Evolutionary conservation across 2,113 vertebrate species (phyloP).

Genomic region (Pterocles orientalis): DNA sequence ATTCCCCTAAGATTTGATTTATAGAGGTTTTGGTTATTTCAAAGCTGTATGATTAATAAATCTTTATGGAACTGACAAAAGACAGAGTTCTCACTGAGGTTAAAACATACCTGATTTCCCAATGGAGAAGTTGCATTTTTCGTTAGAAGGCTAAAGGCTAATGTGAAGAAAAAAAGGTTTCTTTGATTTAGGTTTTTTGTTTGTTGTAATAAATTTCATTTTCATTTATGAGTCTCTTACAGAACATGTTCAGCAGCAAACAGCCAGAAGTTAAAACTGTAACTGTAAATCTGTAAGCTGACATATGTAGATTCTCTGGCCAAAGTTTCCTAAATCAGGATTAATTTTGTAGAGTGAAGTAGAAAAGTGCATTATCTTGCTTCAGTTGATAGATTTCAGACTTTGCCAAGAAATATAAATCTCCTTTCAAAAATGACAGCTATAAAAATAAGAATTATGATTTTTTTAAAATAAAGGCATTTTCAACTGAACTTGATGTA

Average conservation of each 20-base stretch:
- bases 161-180: background rate
- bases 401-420: background rate
- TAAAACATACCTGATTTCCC: conserved; percentile 47
- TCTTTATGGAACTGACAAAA: conserved; percentile 28
- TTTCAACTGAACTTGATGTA: background rate
- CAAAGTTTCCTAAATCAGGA: background rate
- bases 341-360: conserved; percentile 9
- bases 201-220: background rate
- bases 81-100: background rate
- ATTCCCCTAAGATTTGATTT: conserved; percentile 21
- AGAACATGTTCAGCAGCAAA: background rate
- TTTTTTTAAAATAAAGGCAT: background rate
- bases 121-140: background rate
- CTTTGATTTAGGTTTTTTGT: background rate
- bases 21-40: conserved; percentile 12
- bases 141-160: background rate
- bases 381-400: background rate
- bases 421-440: background rate
- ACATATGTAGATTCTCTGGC: background rate
- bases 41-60: conserved; percentile 24
- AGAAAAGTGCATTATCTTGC: conserved; percentile 13
- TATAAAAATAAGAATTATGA: conserved; percentile 10
- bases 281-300: background rate
- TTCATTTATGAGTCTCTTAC: background rate
- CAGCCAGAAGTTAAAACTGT: background rate